Evolutionary conservation across 2,797 vertebrate genomes (phyloP).

Genomic region (Propithecus deckenii): DNA sequence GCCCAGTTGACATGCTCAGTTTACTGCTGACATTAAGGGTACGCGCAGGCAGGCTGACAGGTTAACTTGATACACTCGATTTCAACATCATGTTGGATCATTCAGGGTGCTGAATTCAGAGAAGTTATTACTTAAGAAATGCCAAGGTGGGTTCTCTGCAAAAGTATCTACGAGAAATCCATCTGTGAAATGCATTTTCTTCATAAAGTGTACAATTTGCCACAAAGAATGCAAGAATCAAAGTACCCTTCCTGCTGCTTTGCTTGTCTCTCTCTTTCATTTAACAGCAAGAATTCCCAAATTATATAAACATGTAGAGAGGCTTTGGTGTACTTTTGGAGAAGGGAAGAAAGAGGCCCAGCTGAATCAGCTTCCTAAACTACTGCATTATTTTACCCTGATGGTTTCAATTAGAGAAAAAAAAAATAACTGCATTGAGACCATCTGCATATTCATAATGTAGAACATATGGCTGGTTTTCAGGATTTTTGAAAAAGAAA

Average conservation of each 20-base stretch:
- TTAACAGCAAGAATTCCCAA: conserved; percentile 15
- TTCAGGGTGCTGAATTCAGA: background rate
- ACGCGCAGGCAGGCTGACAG: background rate
- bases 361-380: conserved; percentile 55
- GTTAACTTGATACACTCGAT: conserved; percentile 34
- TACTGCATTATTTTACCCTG: conserved; percentile 61
- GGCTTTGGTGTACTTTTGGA: conserved; percentile 25
- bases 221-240: background rate
- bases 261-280: background rate
- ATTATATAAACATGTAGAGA: conserved; percentile 38
- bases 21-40: background rate
- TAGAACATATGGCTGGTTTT: conserved; percentile 67
- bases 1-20: background rate
- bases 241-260: background rate
- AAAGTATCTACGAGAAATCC: background rate
- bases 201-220: background rate
- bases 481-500: conserved; percentile 63
- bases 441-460: conserved; percentile 75
- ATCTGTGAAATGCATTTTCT: conserved; percentile 26
- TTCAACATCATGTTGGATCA: conserved; percentile 26
- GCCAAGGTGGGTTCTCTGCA: background rate
- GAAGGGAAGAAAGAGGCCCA: conserved; percentile 51
- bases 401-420: conserved; percentile 72
- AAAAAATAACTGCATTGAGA: conserved; percentile 60
- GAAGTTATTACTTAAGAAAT: background rate